Evolutionary conservation across 2,797 vertebrate species (phyloP).

Genomic region (Eupleurogrammus muticus): DNA sequence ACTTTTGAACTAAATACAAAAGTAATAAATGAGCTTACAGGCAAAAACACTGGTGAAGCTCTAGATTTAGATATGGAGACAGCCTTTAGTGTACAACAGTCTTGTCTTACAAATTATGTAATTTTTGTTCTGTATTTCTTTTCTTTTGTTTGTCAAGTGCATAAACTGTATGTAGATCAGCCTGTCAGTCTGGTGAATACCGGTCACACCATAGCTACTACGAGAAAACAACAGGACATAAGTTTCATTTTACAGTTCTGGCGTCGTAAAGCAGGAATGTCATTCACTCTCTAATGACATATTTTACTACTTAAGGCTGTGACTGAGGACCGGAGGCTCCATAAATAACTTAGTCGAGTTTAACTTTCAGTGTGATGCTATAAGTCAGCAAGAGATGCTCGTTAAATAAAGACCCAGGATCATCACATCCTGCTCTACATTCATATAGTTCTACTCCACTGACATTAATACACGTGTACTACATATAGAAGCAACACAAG

Average conservation of each 20-base stretch:
- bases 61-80: too few relatives aligned
- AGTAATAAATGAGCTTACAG: too few relatives aligned
- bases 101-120: too few relatives aligned
- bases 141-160: too few relatives aligned
- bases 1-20: too few relatives aligned
- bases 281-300: conserved; percentile 6
- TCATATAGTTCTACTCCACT: conserved; percentile 1
- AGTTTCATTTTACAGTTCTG: conserved; percentile 13
- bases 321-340: conserved; percentile 50
- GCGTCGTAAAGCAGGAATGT: conserved; percentile 35
- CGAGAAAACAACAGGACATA: neutral
- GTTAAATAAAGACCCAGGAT: conserved; percentile 2
- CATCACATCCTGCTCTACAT: conserved; percentile 5
- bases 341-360: conserved; percentile 39
- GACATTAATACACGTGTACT: neutral
- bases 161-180: neutral
- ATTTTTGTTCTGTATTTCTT: too few relatives aligned
- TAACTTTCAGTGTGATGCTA: conserved; percentile 15
- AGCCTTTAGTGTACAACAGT: too few relatives aligned
- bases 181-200: neutral
- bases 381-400: neutral
- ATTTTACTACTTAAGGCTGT: conserved; percentile 13
- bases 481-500: neutral
- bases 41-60: too few relatives aligned
- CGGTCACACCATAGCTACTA: neutral